Evolutionary conservation across 1,140 invertebrate genomes (phyloP).

Genomic region (Aphelinus atriplicis): DNA sequence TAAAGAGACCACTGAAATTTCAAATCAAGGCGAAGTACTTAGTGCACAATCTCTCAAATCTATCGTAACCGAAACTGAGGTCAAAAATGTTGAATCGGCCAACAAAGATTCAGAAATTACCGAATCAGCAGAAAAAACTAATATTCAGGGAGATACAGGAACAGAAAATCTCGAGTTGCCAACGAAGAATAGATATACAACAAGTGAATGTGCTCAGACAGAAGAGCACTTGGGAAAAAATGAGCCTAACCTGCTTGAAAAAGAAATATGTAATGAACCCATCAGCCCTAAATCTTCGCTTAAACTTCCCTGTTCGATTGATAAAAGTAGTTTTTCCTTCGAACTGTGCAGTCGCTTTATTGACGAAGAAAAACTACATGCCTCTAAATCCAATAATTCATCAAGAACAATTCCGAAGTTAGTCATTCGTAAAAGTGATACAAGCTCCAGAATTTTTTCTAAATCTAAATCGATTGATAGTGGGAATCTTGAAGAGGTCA

Average conservation of each 20-base stretch:
- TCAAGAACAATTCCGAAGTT: slow-evolving; percentile 55
- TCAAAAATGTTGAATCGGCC: background rate
- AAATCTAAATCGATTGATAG: slow-evolving; percentile 39
- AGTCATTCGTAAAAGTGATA: slow-evolving; percentile 57
- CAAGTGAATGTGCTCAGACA: no score
- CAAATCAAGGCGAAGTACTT: no score
- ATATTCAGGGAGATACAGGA: background rate
- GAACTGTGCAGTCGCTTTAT: slow-evolving; percentile 33
- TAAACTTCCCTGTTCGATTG: slow-evolving; percentile 30
- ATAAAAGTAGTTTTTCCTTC: slow-evolving; percentile 33
- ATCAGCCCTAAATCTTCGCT: slow-evolving; percentile 1
- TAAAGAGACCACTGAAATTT: no score
- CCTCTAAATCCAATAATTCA: background rate
- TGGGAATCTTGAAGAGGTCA: slow-evolving; percentile 6
- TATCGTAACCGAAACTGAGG: background rate
- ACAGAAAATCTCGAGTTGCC: background rate
- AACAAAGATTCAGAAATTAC: background rate
- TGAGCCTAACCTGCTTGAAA: no score
- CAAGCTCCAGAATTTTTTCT: slow-evolving; percentile 43
- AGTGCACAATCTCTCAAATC: background rate
- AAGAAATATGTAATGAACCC: background rate
- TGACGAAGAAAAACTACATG: slow-evolving; percentile 34
- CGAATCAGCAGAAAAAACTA: slow-evolving; percentile 1
- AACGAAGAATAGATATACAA: background rate
- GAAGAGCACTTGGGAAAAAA: no score